These are phyloP conservation scores for Athalia rosae DNA, from an alignment of 2,888 invertebrate genomes.

Conservation along the genomic window DNA sequence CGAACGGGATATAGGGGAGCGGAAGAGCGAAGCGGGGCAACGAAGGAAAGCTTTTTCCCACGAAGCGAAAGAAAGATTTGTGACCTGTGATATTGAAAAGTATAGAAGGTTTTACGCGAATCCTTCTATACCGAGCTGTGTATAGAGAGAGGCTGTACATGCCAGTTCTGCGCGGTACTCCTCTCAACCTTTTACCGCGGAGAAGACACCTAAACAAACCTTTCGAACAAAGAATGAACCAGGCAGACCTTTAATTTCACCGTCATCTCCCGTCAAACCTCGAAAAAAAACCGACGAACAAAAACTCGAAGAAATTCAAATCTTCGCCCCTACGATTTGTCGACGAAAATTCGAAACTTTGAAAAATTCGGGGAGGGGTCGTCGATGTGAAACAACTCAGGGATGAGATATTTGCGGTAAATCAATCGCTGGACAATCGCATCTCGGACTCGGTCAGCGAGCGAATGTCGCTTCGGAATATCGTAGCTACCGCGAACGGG, in stretches of 20 bases:
- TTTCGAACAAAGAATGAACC: background rate
- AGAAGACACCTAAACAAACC: slow-evolving; percentile 15
- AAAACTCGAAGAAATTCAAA: background rate
- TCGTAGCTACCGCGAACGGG: background rate
- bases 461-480: background rate
- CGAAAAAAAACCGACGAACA: background rate
- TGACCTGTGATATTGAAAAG: slow-evolving; percentile 58
- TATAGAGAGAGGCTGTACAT: slow-evolving; percentile 10
- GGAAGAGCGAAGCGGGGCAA: background rate
- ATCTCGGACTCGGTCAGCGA: no score
- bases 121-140: slow-evolving; percentile 21
- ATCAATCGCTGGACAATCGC: background rate
- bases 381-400: background rate
- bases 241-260: slow-evolving; percentile 24
- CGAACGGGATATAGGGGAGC: slow-evolving; percentile 38
- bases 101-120: slow-evolving; percentile 43
- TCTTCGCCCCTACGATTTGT: background rate
- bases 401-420: background rate
- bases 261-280: slow-evolving; percentile 22
- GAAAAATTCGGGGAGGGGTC: background rate
- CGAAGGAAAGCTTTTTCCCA: slow-evolving; percentile 39
- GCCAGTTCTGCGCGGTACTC: background rate
- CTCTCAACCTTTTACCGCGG: slow-evolving; percentile 7
- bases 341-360: background rate
- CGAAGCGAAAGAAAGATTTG: slow-evolving; percentile 54